Base-by-base conservation (phyloP, 2,797 vertebrate genomes). In the Emys orbicularis region DNA sequence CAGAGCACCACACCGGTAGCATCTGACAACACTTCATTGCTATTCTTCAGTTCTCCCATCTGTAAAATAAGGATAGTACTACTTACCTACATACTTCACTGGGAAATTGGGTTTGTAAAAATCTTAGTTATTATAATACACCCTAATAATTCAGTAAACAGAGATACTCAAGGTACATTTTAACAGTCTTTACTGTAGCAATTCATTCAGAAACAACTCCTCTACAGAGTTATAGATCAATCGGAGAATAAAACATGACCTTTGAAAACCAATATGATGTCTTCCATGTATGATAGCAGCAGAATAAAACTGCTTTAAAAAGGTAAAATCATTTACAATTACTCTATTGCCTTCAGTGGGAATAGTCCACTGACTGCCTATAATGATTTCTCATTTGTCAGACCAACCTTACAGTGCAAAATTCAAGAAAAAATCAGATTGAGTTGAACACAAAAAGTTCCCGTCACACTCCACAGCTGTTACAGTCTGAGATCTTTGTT, bases 231-330 rank as follows among this genome's bases (percentile, higher is more conserved):
- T 2, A 83, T 12, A 84, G 13, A 90, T 89, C 57, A 79, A 47
- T 77, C 86, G 50, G 53, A 53, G 52, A 95, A 81, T 29, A 84
- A 86, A 8, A 4, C n/a, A 94, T 88, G 81, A 19, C 25, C 82
- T 89, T 85, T 89, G 13, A 93, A 95, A 93, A 95, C 86, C 90
- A 89, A 2, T 76, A 89, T 12, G 34, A 65, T 83, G 12, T 5
- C 44, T 84, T 89, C 82, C 88, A 31, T 47, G 27, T 49, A 5
- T 84, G 86, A 92, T 16, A 83, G 13, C 41, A 81, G 53, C 41
- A 74, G 5, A 9, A 57, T 19, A 76, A 96, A 90, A 82, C 37
- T 95, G 6, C 44, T 84, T 77, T 87, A 83, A n/a, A 44, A 88
- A 93, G 61, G 53, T 57, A 90, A 92, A 94, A 91, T 86, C 44